Evolutionary conservation across 2,888 invertebrate genomes (phyloP).

Genomic region (Uloborus plumipes): DNA sequence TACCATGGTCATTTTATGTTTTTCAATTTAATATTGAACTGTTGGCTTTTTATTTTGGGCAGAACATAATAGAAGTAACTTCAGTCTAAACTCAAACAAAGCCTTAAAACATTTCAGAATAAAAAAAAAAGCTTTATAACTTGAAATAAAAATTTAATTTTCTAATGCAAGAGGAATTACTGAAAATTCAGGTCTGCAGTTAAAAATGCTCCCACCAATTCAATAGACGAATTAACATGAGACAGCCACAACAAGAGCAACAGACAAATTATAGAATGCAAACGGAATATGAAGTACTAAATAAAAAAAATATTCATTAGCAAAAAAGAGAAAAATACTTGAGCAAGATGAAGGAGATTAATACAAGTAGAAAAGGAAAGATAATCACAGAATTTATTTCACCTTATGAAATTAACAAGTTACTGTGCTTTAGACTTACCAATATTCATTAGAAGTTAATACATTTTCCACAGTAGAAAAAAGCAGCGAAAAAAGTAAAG

Average conservation of each 20-base stretch:
- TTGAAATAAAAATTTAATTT: too few relatives aligned
- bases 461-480: conserved; percentile 57
- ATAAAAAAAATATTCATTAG: background rate
- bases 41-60: too few relatives aligned
- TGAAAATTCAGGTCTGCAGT: background rate
- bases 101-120: too few relatives aligned
- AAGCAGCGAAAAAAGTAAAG: conserved; percentile 64
- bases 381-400: background rate
- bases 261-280: background rate
- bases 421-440: conserved; percentile 38
- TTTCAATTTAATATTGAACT: too few relatives aligned
- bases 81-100: too few relatives aligned
- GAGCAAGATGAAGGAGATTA: background rate
- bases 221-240: background rate
- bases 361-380: background rate
- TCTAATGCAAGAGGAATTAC: too few relatives aligned
- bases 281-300: background rate
- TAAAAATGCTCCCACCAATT: background rate
- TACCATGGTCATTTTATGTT: too few relatives aligned
- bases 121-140: too few relatives aligned
- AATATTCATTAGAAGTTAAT: conserved; percentile 39
- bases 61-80: too few relatives aligned
- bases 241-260: background rate
- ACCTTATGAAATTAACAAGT: background rate
- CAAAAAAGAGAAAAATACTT: background rate